phyloP scores from a whole-genome alignment of 2,797 vertebrate species.

The Notoglanidium macrostoma region DNA sequence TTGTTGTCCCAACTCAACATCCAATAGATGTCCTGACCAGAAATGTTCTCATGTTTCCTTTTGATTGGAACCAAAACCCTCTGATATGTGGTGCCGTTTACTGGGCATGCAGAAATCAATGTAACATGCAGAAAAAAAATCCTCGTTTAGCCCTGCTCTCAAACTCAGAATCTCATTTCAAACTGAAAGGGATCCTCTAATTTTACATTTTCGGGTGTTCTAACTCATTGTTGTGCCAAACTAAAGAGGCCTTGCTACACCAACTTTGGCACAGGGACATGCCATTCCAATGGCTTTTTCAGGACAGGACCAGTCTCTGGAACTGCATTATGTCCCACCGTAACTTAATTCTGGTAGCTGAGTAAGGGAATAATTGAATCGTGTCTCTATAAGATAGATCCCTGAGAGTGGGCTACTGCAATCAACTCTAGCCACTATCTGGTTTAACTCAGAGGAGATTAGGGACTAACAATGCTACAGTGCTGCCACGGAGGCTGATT shows the following conservation, averaged over 20 bases:
- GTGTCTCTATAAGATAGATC: conserved; percentile 83
- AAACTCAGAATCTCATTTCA: conserved; percentile 39
- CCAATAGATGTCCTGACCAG: conserved; percentile 73
- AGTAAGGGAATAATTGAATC: conserved; percentile 95
- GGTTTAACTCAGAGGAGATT: conserved; percentile 81
- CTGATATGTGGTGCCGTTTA: conserved; percentile 71
- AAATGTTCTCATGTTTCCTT: conserved; percentile 75
- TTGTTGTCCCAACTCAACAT: conserved; percentile 69
- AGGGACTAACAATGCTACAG: conserved; percentile 70
- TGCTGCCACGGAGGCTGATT: conserved; percentile 65
- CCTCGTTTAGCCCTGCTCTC: conserved; percentile 42
- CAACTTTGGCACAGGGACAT: conserved; percentile 39
- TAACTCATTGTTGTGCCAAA: conserved; percentile 22
- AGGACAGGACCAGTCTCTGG: conserved; percentile 68
- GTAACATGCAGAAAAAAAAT: conserved; percentile 65
- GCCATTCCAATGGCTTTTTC: conserved; percentile 53
- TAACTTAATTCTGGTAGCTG: conserved; percentile 92
- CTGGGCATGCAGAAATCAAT: conserved; percentile 77
- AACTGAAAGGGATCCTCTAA: conserved; percentile 24
- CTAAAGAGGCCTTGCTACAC: conserved; percentile 26
- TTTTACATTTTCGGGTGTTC: conserved; percentile 42
- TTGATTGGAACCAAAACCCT: conserved; percentile 78
- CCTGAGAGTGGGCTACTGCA: conserved; percentile 81
- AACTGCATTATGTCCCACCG: conserved; percentile 82
- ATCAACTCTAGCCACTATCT: conserved; percentile 77